A percentile compares a stretch with the other conserved stretches of the same genome.
These are phyloP conservation scores for Pemphredon lugubris DNA, from an alignment of 2,888 invertebrate genomes.

Conservation along the genomic window DNA sequence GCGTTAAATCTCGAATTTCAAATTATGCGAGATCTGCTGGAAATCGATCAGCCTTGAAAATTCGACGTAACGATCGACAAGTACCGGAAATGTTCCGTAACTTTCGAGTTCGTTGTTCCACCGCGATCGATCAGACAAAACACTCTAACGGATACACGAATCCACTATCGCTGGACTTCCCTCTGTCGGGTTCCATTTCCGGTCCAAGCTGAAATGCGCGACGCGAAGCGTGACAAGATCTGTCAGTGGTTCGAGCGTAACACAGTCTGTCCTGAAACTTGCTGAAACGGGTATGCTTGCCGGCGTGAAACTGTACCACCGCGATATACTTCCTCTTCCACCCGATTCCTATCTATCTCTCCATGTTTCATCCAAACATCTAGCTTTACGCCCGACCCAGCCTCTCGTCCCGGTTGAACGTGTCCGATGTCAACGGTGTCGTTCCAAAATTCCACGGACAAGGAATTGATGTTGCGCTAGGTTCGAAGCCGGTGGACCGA, in stretches of 20 bases:
- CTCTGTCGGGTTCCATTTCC: conserved; percentile 16
- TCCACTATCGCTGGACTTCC: background rate
- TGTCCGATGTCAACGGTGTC: background rate
- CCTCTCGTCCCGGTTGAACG: background rate
- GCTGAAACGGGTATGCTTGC: background rate
- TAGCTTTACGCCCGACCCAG: background rate
- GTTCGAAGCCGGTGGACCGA: background rate
- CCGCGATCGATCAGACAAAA: background rate
- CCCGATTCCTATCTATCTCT: conserved; percentile 6
- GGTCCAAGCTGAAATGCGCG: conserved; percentile 4
- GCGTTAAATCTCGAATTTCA: background rate
- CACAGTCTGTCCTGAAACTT: background rate
- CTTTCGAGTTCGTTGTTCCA: background rate
- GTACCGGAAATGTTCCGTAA: background rate
- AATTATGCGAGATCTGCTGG: background rate
- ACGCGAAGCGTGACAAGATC: conserved; percentile 14
- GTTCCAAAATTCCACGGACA: too few relatives aligned
- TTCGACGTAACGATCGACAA: conserved; percentile 12
- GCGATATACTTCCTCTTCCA: too few relatives aligned
- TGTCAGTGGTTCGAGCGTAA: background rate
- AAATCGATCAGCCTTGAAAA: background rate
- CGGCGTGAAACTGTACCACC: conserved; percentile 8
- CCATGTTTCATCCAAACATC: too few relatives aligned
- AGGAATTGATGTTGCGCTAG: background rate
- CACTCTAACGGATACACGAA: conserved; percentile 10